A percentile compares a stretch with the other conserved stretches of the same genome.
phyloP scores from a whole-genome alignment of 2,888 invertebrate genomes.

The Amitus sp. region DNA sequence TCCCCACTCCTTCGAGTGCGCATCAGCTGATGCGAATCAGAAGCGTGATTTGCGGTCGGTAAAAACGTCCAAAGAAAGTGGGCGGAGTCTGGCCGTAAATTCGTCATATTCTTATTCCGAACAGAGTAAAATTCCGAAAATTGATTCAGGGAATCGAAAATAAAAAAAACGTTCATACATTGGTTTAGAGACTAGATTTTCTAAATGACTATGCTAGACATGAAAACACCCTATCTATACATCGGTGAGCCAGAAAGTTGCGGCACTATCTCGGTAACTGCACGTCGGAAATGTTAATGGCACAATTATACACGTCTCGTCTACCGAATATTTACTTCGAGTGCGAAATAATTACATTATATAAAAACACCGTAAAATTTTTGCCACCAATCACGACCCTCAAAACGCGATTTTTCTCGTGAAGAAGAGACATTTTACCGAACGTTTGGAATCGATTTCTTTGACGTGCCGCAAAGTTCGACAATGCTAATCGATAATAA shows the following conservation, averaged over 20 bases:
- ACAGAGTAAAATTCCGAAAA: too few relatives aligned
- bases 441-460: too few relatives aligned
- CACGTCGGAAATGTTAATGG: neutral
- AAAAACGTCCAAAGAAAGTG: too few relatives aligned
- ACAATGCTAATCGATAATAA: constrained; percentile 53
- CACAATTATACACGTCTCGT: neutral
- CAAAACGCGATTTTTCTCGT: too few relatives aligned
- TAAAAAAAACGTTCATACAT: constrained; percentile 33
- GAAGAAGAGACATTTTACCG: too few relatives aligned
- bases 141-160: constrained; percentile 23
- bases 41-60: too few relatives aligned
- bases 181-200: constrained; percentile 60
- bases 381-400: too few relatives aligned
- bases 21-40: too few relatives aligned
- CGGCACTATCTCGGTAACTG: constrained; percentile 26
- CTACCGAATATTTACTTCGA: neutral
- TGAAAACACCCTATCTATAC: constrained; percentile 66
- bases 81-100: too few relatives aligned
- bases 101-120: too few relatives aligned
- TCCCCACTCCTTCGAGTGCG: too few relatives aligned
- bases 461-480: constrained; percentile 16
- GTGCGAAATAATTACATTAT: neutral
- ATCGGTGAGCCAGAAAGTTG: constrained; percentile 46
- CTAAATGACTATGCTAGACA: constrained; percentile 63
- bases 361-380: neutral